A percentile compares a stretch with the other conserved stretches of the same genome.
These are phyloP conservation scores for Petrocephalus sullivani DNA, from an alignment of 2,797 vertebrate species.

Conservation along the genomic window DNA sequence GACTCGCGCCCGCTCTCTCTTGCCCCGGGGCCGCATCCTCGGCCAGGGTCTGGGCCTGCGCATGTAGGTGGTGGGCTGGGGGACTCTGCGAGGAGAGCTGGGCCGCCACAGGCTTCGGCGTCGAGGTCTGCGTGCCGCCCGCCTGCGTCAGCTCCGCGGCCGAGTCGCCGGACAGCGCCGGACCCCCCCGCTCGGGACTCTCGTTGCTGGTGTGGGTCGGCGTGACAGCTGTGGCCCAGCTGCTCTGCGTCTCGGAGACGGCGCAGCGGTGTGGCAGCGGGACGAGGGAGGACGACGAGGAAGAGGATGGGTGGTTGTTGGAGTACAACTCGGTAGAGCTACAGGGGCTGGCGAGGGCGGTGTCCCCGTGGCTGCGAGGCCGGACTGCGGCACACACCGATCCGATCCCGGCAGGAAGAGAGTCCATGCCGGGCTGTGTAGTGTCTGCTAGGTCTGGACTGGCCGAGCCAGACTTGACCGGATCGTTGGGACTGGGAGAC, in stretches of 20 bases:
- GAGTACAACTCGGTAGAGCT: conserved; percentile 75
- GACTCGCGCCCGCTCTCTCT: conserved; percentile 15
- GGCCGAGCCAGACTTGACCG: conserved; percentile 35
- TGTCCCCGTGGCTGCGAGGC: conserved; percentile 39
- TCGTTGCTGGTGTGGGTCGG: conserved; percentile 37
- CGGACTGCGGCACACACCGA: conserved; percentile 29
- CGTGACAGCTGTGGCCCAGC: conserved; percentile 32
- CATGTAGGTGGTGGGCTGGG: conserved; percentile 20
- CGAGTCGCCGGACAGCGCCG: conserved; percentile 6
- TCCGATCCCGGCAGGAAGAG: conserved; percentile 36
- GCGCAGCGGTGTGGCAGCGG: conserved; percentile 33
- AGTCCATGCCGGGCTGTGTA: conserved; percentile 83
- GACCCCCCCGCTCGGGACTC: conserved; percentile 28
- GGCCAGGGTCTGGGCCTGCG: conserved; percentile 10
- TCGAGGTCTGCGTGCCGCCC: conserved; percentile 33
- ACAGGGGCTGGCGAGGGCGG: conserved; percentile 74
- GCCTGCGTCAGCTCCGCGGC: conserved; percentile 22
- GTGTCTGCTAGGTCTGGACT: conserved; percentile 74
- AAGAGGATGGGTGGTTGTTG: conserved; percentile 52
- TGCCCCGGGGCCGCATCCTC: background rate
- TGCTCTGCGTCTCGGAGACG: conserved; percentile 41
- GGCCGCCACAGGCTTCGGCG: conserved; percentile 39
- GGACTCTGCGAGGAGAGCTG: conserved; percentile 30
- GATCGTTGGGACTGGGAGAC: conserved; percentile 30
- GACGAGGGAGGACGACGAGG: conserved; percentile 41